Conservation (phyloP, 2,888 invertebrate genomes). For the Beris chalybata region DNA sequence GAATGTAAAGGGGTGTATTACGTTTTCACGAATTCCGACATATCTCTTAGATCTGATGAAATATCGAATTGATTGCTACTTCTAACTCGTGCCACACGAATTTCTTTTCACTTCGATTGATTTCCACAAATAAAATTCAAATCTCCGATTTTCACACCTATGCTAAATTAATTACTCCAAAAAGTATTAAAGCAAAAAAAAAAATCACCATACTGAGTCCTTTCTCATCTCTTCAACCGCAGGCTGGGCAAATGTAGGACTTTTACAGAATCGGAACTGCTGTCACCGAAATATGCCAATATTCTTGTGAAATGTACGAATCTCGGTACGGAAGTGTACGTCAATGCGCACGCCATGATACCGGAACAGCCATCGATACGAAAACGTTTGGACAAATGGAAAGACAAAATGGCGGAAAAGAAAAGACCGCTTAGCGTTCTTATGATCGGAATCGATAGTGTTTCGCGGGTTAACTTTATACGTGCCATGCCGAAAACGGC, state of each 20-base stretch:
- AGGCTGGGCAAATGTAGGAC: constrained; percentile 15
- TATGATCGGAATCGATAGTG: constrained; percentile 81
- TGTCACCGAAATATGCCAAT: constrained; percentile 55
- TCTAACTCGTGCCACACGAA: no score
- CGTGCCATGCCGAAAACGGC: constrained; percentile 75
- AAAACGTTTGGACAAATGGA: constrained; percentile 53
- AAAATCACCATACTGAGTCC: background rate
- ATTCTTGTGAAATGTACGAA: constrained; percentile 59
- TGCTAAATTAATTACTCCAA: no score
- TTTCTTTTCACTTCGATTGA: no score
- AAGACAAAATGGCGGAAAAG: constrained; percentile 41
- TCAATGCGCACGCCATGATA: constrained; percentile 61
- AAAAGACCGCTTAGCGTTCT: constrained; percentile 65
- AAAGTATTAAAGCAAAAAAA: background rate
- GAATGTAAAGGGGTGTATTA: no score
- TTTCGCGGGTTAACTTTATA: constrained; percentile 76
- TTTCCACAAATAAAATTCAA: no score
- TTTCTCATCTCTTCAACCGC: background rate
- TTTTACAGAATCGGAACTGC: background rate
- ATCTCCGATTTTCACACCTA: no score
- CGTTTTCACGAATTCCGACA: no score
- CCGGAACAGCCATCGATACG: constrained; percentile 59
- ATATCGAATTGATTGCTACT: no score
- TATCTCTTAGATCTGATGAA: no score
- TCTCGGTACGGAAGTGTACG: constrained; percentile 48